Conservation (phyloP, 1,140 invertebrate species). For the Vanessa atalanta region DNA sequence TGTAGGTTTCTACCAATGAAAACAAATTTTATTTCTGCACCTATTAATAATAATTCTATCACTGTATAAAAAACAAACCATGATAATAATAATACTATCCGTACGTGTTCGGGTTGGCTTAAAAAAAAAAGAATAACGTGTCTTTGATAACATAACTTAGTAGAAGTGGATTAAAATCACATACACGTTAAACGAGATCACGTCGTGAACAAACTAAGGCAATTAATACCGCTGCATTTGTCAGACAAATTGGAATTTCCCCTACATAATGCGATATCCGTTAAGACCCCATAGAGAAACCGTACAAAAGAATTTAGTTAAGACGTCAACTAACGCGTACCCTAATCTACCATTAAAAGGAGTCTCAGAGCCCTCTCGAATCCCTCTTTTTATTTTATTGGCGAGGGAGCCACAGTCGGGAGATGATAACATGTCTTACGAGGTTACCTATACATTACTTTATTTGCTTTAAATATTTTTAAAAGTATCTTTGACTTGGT, state of each 20-base stretch:
- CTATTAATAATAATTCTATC: too few relatives aligned
- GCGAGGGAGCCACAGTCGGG: background rate
- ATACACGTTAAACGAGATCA: slow-evolving; percentile 1
- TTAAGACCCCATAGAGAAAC: slow-evolving; percentile 27
- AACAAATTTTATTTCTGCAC: too few relatives aligned
- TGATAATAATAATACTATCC: too few relatives aligned
- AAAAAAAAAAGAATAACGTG: background rate
- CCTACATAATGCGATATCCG: slow-evolving; percentile 28
- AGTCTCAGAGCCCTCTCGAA: slow-evolving; percentile 7
- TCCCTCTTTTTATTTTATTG: slow-evolving; percentile 31
- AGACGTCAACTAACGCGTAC: slow-evolving; percentile 30
- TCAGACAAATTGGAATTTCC: slow-evolving; percentile 37
- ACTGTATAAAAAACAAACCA: too few relatives aligned
- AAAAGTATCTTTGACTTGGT: too few relatives aligned
- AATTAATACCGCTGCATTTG: slow-evolving; percentile 39
- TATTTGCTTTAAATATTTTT: too few relatives aligned
- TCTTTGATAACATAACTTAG: background rate
- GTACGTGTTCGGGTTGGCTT: too few relatives aligned
- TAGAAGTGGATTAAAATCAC: background rate
- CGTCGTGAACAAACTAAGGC: slow-evolving; percentile 25
- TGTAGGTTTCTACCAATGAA: too few relatives aligned
- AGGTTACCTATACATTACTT: background rate
- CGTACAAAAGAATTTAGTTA: slow-evolving; percentile 40
- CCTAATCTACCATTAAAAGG: slow-evolving; percentile 36
- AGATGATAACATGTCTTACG: slow-evolving; percentile 17